Base-by-base conservation (phyloP, 2,888 invertebrate species). In the Eupithecia vulgata region DNA sequence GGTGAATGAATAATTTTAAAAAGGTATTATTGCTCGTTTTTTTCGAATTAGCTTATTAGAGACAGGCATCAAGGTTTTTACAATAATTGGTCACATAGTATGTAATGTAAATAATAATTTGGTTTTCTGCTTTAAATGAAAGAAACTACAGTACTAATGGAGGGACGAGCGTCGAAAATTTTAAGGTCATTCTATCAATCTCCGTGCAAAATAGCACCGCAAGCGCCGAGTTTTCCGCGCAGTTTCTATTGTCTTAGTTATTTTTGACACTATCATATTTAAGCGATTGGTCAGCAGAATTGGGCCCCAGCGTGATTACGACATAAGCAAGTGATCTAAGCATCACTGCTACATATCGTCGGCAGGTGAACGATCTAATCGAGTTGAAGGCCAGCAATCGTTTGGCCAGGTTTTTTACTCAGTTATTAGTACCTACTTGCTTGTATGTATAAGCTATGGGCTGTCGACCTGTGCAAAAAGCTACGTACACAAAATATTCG, bases 311-410 rank as follows among this genome's bases (percentile, higher is more conserved):
- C 52, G 13, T 21, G 13, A 57, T 68, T 68, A 64, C 59, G 70
- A 70, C 62, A 13, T n/a, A 25, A 62, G 62, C 17, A 78, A 81
- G 77, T 89, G 90, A 85, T 85, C 83, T 82, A 84, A 85, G 73
- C 85, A 84, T 70, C 69, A 72, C 67, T 59, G 68, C 68, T 67
- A 74, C 68, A 67, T 62, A 70, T 70, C 21, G 68, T 69, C 40
- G 52, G 71, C 87, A 91, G 93, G 91, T 94, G 92, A 94, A 92
- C 84, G 93, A 85, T 91, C 91, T 87, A 83, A 80, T 86, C 84
- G 85, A 85, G 88, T 89, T 90, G 92, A 93, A 94, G 89, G 94
- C 92, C 93, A 90, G 79, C 81, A 81, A 85, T 87, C 85, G 89
- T 87, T 90, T 90, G 91, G 89, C 87, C 85, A 88, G 79, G 88